Base-by-base conservation (phyloP, 2,113 vertebrate species). In the Strix uralensis region DNA sequence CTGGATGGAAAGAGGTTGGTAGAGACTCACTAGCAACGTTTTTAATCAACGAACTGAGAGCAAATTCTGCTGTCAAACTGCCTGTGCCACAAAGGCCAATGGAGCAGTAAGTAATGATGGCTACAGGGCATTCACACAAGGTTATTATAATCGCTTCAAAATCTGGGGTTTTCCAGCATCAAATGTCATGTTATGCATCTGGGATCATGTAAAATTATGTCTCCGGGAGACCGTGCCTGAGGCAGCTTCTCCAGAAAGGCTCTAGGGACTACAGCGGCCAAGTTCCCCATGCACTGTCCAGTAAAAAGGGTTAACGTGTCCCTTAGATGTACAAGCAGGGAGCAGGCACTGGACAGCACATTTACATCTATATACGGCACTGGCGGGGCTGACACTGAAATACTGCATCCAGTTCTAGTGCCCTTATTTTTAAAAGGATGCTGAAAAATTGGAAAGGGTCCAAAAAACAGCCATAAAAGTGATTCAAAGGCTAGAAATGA, bases 401-500 rank as follows among this genome's bases (percentile, higher is more conserved):
- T 17, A 14, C 36, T 54, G 75, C 67, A 62, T 1, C 74, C 85
- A 73, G 58, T n/a, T 61, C 90, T 10, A 66, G 85, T 30, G 81
- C 75, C 92, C 85, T 47, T 16, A 13, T 73, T 90, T 86, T 62
- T 11, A 84, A 89, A 95, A 82, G 20, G 90, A 88, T 77, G 90
- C 87, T 88, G 87, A 88, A 92, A 86, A 83, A n/a, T n/a, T 90
- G 95, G 95, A 58, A 38, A 71, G n/a, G 18, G 32, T 69, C 93
- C 85, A 90, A 51, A 69, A 91, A 51, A 1, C 25, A 54, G n/a
- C 71, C 71, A 57, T 73, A 73, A 90, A 93, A 94, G 81, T 29
- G 51, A 96, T 77, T 95, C 79, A 83, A 94, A 92, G 79, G 63
- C 90, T 70, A 90, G 51, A 94, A 92, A 87, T 16, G 42, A 88